Percentiles rank a stretch among this genome's conserved stretches.
These are phyloP conservation scores for Phyllotreta cruciferae DNA, from an alignment of 2,888 invertebrate genomes.

Conservation along the genomic window DNA sequence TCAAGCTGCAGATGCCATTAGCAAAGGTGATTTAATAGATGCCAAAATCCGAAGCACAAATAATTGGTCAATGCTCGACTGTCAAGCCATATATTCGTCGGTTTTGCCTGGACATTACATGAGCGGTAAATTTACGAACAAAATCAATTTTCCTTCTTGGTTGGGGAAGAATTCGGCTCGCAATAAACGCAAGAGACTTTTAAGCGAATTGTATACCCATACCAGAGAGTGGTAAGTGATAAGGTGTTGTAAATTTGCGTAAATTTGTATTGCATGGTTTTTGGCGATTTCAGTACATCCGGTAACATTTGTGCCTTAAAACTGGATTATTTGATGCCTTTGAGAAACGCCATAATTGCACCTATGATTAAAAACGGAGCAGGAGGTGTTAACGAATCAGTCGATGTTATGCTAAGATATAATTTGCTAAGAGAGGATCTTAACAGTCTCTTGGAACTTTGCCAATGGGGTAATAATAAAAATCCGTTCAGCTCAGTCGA, in stretches of 20 bases:
- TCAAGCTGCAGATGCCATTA: conserved; percentile 84
- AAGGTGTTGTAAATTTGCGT: neutral
- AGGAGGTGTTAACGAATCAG: conserved; percentile 75
- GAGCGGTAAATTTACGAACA: conserved; percentile 78
- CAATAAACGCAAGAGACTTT: conserved; percentile 80
- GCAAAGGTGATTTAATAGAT: conserved; percentile 86
- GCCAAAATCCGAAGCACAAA: conserved; percentile 78
- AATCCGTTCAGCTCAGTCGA: conserved; percentile 81
- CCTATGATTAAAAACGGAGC: conserved; percentile 76
- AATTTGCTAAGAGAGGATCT: conserved; percentile 90
- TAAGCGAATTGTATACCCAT: conserved; percentile 87
- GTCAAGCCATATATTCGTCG: conserved; percentile 86
- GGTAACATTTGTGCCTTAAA: conserved; percentile 83
- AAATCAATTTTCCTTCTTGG: conserved; percentile 94
- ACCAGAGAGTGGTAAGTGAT: conserved; percentile 74
- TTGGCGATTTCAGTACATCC: conserved; percentile 68
- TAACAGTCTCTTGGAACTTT: conserved; percentile 85
- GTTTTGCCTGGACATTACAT: conserved; percentile 89
- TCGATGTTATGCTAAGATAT: conserved; percentile 82
- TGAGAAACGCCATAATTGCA: conserved; percentile 76
- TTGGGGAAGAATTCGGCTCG: conserved; percentile 92
- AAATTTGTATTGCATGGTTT: neutral
- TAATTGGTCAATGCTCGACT: conserved; percentile 88
- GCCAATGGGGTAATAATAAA: conserved; percentile 80
- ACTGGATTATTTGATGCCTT: conserved; percentile 84